Base-by-base conservation (phyloP, 1,140 invertebrate species). In the Lutraria rhynchaena region DNA sequence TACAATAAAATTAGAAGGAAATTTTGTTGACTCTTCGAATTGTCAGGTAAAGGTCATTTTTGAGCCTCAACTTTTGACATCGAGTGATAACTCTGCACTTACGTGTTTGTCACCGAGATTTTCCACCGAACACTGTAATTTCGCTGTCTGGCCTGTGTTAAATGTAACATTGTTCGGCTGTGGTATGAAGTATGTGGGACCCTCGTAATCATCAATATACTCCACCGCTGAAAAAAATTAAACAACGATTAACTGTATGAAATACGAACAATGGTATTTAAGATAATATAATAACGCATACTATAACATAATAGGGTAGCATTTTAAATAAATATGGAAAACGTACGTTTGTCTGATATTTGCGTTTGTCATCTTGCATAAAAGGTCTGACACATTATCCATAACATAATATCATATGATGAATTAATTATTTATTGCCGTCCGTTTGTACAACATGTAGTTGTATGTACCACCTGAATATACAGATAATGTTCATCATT, bases 61-160 rank as follows among this genome's bases (percentile, higher is more conserved):
- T n/a, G n/a, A n/a, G n/a, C 7, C 19, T 9, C 9, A 37, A 63
- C 19, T 33, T 19, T 19, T 31, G 33, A 63, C 13, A 46, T 0
- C 7, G 0, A 24, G 15, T 33, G 24, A 46, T 22, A 44, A 3
- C 13, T 24, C 7, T 77, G n/a, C n/a, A 73, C 86, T 86, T 81
- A 87, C 86, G 4, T 73, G 81, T 69, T 80, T 81, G 0, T 85
- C 82, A 15, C 86, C 86, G 11, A 87, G 41, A 53, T 86, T 86
- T 44, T 83, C 83, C 2, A 87, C 80, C 19, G 85, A 82, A 70
- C 86, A 86, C 55, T 58, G 58, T 3, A 87, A 57, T 0, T 76
- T 51, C 22, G 86, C 85, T 7, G 76, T 82, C 33, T 85, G 81
- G 22, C 86, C 86, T 51, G 65, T 29, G 35, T 83, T 67, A 44